Evolutionary conservation across 2,113 vertebrate genomes (phyloP).

Genomic region (Columba livia): DNA sequence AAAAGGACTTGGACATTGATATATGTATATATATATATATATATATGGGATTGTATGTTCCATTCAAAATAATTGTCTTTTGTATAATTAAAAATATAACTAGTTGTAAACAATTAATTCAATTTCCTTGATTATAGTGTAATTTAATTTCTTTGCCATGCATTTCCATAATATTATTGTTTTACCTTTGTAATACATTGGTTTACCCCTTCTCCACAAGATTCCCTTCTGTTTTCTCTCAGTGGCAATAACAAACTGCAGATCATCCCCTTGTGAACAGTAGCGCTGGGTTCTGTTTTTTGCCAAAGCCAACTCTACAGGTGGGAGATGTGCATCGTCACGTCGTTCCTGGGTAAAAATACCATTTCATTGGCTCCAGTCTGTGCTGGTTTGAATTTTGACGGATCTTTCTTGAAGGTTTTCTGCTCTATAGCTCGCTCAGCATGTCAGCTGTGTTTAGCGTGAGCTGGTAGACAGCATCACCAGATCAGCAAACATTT

Average conservation of each 20-base stretch:
- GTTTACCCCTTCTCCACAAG: neutral
- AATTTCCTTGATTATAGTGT: constrained; percentile 23
- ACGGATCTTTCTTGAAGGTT: neutral
- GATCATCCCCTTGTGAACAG: neutral
- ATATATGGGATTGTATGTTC: constrained; percentile 53
- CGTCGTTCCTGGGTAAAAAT: neutral
- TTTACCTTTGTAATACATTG: neutral
- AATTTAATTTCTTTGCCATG: constrained; percentile 32
- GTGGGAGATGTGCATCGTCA: neutral
- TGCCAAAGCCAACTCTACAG: neutral
- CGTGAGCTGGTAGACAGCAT: neutral
- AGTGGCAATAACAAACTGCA: neutral
- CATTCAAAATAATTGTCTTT: constrained; percentile 12
- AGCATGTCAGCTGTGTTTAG: neutral
- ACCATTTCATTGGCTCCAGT: accelerated
- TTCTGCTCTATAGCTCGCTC: neutral
- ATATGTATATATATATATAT: constrained; percentile 68
- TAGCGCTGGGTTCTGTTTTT: neutral
- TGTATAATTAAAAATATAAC: constrained; percentile 60
- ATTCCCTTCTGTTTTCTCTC: constrained; percentile 1
- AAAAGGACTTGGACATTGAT: constrained; percentile 54
- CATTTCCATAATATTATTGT: neutral
- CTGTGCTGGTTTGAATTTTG: neutral
- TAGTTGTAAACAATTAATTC: constrained; percentile 48
- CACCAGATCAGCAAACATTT: neutral